Evolutionary conservation across 2,888 invertebrate genomes (phyloP).

Genomic region (Agrotis ipsilon): DNA sequence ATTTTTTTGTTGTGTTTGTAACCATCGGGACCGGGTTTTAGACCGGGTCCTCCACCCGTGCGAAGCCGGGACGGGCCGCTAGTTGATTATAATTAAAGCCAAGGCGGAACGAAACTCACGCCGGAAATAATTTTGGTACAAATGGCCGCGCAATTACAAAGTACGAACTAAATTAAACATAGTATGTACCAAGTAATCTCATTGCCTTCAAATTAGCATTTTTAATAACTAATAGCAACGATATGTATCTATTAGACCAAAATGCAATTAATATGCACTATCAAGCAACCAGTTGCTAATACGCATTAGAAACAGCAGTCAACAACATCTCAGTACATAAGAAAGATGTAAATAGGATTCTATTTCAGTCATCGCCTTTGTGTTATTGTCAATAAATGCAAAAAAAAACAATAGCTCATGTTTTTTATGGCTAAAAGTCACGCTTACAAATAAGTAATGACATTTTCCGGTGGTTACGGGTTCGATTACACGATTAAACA

Average conservation of each 20-base stretch:
- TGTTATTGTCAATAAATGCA: constrained; percentile 19
- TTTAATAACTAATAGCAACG: constrained; percentile 51
- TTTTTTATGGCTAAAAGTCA: constrained; percentile 26
- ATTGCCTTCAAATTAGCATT: constrained; percentile 62
- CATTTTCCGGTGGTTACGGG: constrained; percentile 4
- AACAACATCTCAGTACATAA: constrained; percentile 16
- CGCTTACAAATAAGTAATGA: constrained; percentile 23
- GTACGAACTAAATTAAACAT: constrained; percentile 44
- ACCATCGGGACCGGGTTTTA: too few relatives aligned
- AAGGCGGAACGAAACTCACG: constrained; percentile 59
- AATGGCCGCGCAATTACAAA: constrained; percentile 52
- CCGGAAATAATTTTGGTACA: constrained; percentile 65
- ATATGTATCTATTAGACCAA: constrained; percentile 28
- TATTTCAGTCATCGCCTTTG: constrained; percentile 15
- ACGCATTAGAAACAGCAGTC: constrained; percentile 30
- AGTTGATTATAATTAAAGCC: constrained; percentile 54
- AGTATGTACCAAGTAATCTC: constrained; percentile 47
- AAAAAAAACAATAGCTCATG: constrained; percentile 2
- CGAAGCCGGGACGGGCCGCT: too few relatives aligned
- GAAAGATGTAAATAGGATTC: constrained; percentile 11
- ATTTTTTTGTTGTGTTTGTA: too few relatives aligned
- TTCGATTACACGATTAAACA: constrained; percentile 5
- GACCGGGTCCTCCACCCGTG: too few relatives aligned
- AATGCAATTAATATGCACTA: constrained; percentile 51
- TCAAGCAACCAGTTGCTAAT: constrained; percentile 25